Base-by-base conservation (phyloP, 2,113 vertebrate genomes). In the Otus sunia region DNA sequence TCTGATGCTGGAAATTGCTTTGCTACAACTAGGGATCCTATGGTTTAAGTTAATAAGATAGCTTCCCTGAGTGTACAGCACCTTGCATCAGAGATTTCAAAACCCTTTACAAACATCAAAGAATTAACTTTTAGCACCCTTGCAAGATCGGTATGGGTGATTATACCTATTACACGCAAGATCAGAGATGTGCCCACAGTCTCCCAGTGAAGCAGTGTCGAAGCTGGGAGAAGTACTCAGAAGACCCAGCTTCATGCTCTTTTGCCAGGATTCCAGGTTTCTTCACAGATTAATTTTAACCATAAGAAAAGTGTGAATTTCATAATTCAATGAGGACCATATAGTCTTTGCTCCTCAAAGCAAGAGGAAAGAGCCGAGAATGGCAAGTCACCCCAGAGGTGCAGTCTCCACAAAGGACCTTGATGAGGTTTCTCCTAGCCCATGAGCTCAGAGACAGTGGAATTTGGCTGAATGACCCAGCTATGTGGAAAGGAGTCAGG, bases 351-450 rank as follows among this genome's bases (percentile, higher is more conserved):
- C 55, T 78, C 29, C 72, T 86, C 36, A 49, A 43, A 91, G 96
- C 80, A 77, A 29, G 37, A 25, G 56, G 26, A 56, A 37, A 45
- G 43, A 45, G 43, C 43, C 79, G 79, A 59, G 87, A 76, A 49
- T 43, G 55, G 26, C 43, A 91, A 50, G 50, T 86, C 64, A 43
- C 59, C 45, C 36, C 45, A 25, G 82, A 77, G 63, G 47, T 52
- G 67, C 60, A 72, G 52, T 45, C 49, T 77, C 34, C 59, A 60
- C 45, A 43, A 67, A 55, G 82, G 86, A 58, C 76, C 94, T 67
- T 67, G 72, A 91, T 43, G 72, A 94, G 88, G 47, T 97, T 96
- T 76, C 86, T 96, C 53, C 22, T 52, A 52, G 52, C 82, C 55
- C 79, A 73, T 4, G 21, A 89, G 78, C 88, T 92, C 89, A 43